A percentile compares a stretch with the other conserved stretches of the same genome.
phyloP scores from a whole-genome alignment of 2,888 invertebrate species.

The Eupithecia inturbata region DNA sequence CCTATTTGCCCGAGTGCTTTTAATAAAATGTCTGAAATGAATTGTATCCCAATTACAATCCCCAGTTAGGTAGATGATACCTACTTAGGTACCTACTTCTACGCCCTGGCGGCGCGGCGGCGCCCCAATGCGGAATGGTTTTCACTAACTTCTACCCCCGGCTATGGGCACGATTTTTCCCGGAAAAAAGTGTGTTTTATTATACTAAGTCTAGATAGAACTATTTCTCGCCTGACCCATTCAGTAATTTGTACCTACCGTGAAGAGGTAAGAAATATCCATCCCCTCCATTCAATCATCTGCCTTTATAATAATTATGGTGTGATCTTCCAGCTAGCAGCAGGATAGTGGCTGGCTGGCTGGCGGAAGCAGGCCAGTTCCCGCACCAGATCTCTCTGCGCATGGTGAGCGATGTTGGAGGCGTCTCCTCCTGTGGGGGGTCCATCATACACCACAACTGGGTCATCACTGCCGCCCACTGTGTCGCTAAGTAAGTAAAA shows the following conservation, averaged over 20 bases:
- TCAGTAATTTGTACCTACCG: background rate
- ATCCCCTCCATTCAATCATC: too few relatives aligned
- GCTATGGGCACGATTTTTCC: too few relatives aligned
- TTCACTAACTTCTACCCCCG: too few relatives aligned
- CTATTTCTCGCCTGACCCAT: background rate
- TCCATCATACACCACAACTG: conserved; percentile 61
- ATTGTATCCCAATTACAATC: too few relatives aligned
- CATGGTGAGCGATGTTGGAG: conserved; percentile 52
- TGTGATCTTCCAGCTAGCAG: conserved; percentile 22
- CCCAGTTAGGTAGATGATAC: too few relatives aligned
- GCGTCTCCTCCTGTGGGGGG: conserved; percentile 60
- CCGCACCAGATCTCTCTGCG: conserved; percentile 61
- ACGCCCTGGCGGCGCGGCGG: too few relatives aligned
- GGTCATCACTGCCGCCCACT: conserved; percentile 64
- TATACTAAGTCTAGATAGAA: too few relatives aligned
- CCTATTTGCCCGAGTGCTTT: too few relatives aligned
- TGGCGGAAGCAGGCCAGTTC: conserved; percentile 57
- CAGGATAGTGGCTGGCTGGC: conserved; percentile 61
- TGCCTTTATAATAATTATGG: background rate
- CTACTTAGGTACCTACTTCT: too few relatives aligned
- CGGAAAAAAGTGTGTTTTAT: too few relatives aligned
- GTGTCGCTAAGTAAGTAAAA: conserved; percentile 62
- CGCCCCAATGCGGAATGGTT: too few relatives aligned
- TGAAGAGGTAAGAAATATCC: background rate
- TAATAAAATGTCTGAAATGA: too few relatives aligned